These are phyloP conservation scores for Psittacula echo DNA, from an alignment of 2,797 vertebrate genomes.

Conservation along the genomic window DNA sequence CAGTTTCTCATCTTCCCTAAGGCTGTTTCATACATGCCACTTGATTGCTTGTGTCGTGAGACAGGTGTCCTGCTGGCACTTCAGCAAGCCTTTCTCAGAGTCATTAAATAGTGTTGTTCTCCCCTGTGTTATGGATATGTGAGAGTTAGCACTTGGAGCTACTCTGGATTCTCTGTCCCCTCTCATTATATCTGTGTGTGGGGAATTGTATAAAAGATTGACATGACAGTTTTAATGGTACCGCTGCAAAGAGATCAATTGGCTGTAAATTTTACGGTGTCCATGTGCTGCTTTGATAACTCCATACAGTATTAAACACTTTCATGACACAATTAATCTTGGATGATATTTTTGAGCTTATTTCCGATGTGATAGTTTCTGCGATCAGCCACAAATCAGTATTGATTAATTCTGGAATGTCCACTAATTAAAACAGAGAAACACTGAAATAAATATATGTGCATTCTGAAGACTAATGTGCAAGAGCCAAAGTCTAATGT, in stretches of 20 bases:
- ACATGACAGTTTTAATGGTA: neutral
- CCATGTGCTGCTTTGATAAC: neutral
- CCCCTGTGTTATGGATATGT: neutral
- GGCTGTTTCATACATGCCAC: neutral
- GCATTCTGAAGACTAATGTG: neutral
- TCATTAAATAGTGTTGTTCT: neutral
- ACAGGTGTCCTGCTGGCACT: neutral
- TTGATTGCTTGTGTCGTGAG: neutral
- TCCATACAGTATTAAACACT: neutral
- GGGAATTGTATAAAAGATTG: neutral
- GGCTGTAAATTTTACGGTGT: neutral
- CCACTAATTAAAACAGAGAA: neutral
- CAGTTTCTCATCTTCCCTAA: neutral
- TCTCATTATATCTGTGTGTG: neutral
- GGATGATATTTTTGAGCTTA: neutral
- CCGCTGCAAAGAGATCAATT: neutral
- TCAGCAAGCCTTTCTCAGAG: neutral
- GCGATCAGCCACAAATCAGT: neutral
- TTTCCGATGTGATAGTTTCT: neutral
- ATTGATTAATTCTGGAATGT: slow-evolving; percentile 5
- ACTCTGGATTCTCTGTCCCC: neutral
- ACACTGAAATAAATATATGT: neutral
- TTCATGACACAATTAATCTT: neutral
- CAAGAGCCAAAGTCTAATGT: neutral
- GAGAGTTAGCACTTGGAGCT: neutral